phyloP scores from a whole-genome alignment of 2,797 vertebrate genomes.

The Eptatretus atami region DNA sequence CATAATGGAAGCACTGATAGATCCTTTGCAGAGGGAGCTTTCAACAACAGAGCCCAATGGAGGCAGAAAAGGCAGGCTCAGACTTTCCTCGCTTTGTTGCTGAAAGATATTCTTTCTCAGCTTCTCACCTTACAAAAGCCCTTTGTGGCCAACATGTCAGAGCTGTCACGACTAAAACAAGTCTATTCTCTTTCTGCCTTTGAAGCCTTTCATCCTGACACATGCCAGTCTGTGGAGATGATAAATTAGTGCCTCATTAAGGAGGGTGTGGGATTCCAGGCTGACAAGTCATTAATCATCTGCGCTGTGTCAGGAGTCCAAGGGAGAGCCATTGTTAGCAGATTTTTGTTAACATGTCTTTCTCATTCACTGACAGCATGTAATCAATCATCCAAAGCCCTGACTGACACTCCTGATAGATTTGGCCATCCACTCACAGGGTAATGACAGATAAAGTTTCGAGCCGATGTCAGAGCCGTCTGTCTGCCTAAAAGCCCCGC shows the following conservation, averaged over 20 bases:
- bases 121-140: conserved; percentile 5
- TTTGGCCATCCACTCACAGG: conserved; percentile 2
- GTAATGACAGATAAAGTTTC: not conserved
- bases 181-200: conserved; percentile 5
- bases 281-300: conserved; percentile 5
- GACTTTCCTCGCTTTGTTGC: conserved; percentile 3
- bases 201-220: conserved; percentile 5
- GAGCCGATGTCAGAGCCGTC: no score
- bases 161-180: conserved; percentile 4
- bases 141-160: conserved; percentile 5
- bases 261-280: conserved; percentile 4
- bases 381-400: conserved; percentile 1
- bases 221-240: conserved; percentile 3
- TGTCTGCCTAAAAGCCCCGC: no score
- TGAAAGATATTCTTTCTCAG: conserved; percentile 5
- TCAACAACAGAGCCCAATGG: conserved; percentile 2
- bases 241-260: conserved; percentile 6
- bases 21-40: conserved; percentile 4
- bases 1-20: conserved; percentile 4
- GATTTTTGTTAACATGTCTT: conserved; percentile 5
- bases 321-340: conserved; percentile 4
- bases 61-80: conserved; percentile 1
- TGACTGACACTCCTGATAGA: conserved; percentile 5
- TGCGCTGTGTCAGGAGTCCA: conserved; percentile 1
- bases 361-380: conserved; percentile 4